Percentiles rank a stretch among this genome's conserved stretches.
Evolutionary conservation across 2,797 vertebrate genomes (phyloP).

Genomic region (Sciurus carolinensis): DNA sequence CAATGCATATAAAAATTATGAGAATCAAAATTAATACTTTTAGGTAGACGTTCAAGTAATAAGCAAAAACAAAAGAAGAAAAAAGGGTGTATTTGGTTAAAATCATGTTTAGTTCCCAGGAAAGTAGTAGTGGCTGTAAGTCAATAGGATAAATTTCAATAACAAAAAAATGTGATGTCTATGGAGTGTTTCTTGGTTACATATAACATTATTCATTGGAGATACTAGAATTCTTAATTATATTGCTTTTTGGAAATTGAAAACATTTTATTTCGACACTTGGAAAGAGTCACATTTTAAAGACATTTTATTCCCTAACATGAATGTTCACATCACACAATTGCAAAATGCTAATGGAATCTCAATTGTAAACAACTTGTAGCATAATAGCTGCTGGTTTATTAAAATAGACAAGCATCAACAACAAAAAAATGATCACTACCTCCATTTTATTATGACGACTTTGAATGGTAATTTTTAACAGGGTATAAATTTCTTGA

Average conservation of each 20-base stretch:
- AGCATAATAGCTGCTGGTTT: background rate
- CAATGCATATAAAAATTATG: conserved; percentile 32
- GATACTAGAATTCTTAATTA: conserved; percentile 49
- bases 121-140: background rate
- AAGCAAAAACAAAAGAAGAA: background rate
- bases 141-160: background rate
- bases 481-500: background rate
- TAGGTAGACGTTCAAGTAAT: background rate
- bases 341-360: conserved; percentile 46
- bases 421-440: background rate
- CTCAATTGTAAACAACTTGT: conserved; percentile 5
- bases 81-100: conserved; percentile 8
- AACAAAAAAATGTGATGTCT: conserved; percentile 19
- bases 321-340: background rate
- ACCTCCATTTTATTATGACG: background rate
- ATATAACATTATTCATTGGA: background rate
- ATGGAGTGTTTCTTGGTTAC: background rate
- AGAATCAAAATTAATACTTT: conserved; percentile 31
- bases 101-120: conserved; percentile 20
- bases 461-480: background rate
- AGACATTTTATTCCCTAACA: background rate
- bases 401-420: background rate
- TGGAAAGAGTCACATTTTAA: background rate
- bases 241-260: conserved; percentile 15
- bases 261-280: conserved; percentile 37